phyloP scores from a whole-genome alignment of 2,888 invertebrate genomes.

The Ormyrus thymus region DNA sequence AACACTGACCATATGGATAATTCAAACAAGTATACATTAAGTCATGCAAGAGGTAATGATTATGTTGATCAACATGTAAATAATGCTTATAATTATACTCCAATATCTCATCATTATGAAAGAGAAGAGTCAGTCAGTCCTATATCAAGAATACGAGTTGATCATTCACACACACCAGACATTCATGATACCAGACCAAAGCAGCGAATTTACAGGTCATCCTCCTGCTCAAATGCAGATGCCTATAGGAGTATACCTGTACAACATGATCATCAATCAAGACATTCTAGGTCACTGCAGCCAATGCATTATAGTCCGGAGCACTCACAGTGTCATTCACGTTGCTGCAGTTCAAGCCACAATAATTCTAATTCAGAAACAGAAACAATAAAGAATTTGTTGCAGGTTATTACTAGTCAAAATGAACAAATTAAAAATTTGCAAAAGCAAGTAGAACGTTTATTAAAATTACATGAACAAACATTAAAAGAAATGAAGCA shows the following conservation, averaged over 20 bases:
- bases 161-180: conserved; percentile 16
- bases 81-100: conserved; percentile 20
- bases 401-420: conserved; percentile 81
- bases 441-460: conserved; percentile 80
- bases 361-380: conserved; percentile 59
- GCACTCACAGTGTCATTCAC: conserved; percentile 51
- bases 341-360: conserved; percentile 43
- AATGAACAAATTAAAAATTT: conserved; percentile 81
- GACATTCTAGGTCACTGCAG: conserved; percentile 45
- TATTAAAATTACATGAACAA: conserved; percentile 73
- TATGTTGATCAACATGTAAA: conserved; percentile 33
- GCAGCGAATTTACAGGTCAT: conserved; percentile 46
- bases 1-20: conserved; percentile 32
- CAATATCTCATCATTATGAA: conserved; percentile 15
- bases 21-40: conserved; percentile 46
- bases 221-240: conserved; percentile 38
- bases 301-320: conserved; percentile 55
- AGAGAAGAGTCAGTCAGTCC: conserved; percentile 28
- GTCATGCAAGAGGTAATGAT: conserved; percentile 23
- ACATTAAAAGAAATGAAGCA: conserved; percentile 60
- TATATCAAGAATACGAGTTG: conserved; percentile 7
- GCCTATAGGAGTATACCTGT: conserved; percentile 23
- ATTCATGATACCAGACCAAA: background rate
- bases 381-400: conserved; percentile 75
- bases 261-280: conserved; percentile 33